Evolutionary conservation across 2,797 vertebrate species (phyloP), one percentile per base, ranked within the genome.

Genomic region (Sebastes oblongus): DNA sequence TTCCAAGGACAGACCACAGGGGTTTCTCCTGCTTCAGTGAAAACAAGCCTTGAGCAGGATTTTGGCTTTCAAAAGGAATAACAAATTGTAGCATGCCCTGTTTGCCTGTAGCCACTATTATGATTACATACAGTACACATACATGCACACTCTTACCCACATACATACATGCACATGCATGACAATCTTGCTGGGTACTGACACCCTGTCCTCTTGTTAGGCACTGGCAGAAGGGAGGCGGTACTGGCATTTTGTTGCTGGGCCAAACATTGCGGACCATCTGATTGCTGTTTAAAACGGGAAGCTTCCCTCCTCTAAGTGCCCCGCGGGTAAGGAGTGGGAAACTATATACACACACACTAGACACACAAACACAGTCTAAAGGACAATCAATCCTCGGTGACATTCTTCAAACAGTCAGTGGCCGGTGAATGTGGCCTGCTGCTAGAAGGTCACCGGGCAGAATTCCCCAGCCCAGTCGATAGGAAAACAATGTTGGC

Each of bases 361-460:
- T 10, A 30, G 29, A 50, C 39, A 27, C 14, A 54, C 34, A 29
- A 18, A 66, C 56, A 3, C n/a, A 62, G 1, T 60, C 55, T 55
- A 61, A 77, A 80, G 72, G 30, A 77, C 24, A 79, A 79, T 84
- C 78, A 77, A 79, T 88, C 54, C 42, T 82, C 2, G 0, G 67
- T 86, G 86, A 86, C 72, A 77, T 84, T 86, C 69, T 82, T 77
- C 56, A 84, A 86, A 86, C 81, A 75, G 76, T 83, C 60, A 65
- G 80, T 69, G 81, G 73, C 52, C 65, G 70, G 71, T 73, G 36
- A 77, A 52, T 66, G 72, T 79, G 72, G 70, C 79, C 76, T 66
- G 56, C 60, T 67, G 73, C 61, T 65, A 67, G 76, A 88, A 80
- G 75, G 76, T 86, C 80, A 84, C 52, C 75, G 46, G 56, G 81